These are phyloP conservation scores for Cygnus buccinator DNA, from an alignment of 2,113 vertebrate genomes.

Conservation along the genomic window DNA sequence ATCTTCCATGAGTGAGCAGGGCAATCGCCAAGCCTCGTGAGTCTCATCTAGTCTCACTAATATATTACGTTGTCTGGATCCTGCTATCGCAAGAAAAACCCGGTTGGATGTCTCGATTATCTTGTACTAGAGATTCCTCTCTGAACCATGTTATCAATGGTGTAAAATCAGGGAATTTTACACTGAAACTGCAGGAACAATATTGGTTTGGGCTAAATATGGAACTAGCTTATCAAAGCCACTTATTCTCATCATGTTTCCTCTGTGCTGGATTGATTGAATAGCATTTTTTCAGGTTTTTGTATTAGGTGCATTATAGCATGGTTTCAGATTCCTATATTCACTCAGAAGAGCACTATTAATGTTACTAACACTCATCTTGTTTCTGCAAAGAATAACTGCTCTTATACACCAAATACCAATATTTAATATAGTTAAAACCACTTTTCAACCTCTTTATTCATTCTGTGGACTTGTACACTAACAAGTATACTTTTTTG, in stretches of 20 bases:
- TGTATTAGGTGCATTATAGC: neutral
- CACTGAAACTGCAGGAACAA: neutral
- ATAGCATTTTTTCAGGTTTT: neutral
- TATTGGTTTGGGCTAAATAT: neutral
- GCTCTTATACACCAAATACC: neutral
- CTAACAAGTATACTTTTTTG: neutral
- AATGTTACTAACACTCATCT: neutral
- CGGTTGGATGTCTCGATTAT: neutral
- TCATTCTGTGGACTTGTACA: neutral
- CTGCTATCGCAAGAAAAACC: neutral
- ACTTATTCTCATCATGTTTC: neutral
- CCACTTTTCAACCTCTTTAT: neutral
- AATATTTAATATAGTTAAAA: neutral
- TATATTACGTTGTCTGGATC: neutral
- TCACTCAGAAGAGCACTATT: neutral
- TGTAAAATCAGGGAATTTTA: neutral
- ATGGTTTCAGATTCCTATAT: neutral
- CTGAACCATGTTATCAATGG: neutral
- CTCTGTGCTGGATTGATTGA: neutral
- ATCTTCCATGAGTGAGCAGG: neutral
- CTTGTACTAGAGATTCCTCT: neutral
- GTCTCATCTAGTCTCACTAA: neutral
- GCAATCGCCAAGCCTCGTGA: accelerated
- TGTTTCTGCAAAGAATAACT: neutral
- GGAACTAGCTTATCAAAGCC: neutral